Conservation (phyloP, 2,113 vertebrate genomes). For the Diadophis punctatus region DNA sequence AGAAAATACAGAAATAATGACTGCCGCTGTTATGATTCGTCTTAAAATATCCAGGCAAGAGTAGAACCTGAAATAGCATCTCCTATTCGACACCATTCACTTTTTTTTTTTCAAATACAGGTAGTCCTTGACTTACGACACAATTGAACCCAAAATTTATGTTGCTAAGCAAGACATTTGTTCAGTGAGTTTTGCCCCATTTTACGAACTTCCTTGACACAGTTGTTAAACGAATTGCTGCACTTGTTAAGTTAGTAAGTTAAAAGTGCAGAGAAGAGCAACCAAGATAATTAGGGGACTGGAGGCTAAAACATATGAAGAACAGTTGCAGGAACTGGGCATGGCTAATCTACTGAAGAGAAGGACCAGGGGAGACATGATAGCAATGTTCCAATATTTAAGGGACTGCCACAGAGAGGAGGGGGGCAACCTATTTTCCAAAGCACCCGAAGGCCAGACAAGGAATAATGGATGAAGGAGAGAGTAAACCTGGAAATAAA, state of each 20-base stretch:
- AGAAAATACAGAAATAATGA: not conserved
- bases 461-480: too few relatives aligned
- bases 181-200: not conserved
- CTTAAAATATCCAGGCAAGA: not conserved
- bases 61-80: not conserved
- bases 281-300: too few relatives aligned
- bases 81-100: not conserved
- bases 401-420: too few relatives aligned
- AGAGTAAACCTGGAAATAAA: too few relatives aligned
- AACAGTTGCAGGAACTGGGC: too few relatives aligned
- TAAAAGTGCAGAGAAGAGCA: too few relatives aligned
- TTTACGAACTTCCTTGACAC: not conserved
- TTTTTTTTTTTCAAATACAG: not conserved
- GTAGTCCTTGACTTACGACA: not conserved
- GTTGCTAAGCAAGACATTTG: not conserved
- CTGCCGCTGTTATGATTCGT: not conserved
- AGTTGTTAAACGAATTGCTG: not conserved
- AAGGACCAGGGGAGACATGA: too few relatives aligned
- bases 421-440: too few relatives aligned
- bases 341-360: too few relatives aligned
- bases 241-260: not conserved
- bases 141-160: not conserved
- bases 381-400: too few relatives aligned
- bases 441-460: too few relatives aligned
- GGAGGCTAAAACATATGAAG: too few relatives aligned